These are phyloP conservation scores for Leucopsar rothschildi DNA, from an alignment of 2,113 vertebrate genomes.

Conservation along the genomic window DNA sequence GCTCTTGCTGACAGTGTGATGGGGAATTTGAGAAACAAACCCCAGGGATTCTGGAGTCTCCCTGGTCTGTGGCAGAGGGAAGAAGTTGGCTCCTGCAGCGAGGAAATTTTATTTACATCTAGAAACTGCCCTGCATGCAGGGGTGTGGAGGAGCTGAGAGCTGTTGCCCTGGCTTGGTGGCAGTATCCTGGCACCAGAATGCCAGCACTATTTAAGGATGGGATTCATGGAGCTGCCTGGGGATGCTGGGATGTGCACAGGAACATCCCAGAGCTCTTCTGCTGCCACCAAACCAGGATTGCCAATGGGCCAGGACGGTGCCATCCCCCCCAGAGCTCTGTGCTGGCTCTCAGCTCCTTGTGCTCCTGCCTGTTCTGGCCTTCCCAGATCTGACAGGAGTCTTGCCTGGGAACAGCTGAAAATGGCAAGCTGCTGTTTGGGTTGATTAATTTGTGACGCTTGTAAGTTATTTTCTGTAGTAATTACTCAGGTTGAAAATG, in stretches of 20 bases:
- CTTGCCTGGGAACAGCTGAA: neutral
- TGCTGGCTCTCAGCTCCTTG: accelerated
- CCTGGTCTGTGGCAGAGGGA: accelerated
- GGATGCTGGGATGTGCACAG: neutral
- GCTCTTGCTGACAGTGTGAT: accelerated
- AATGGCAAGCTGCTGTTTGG: neutral
- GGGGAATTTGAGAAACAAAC: neutral
- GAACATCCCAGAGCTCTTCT: neutral
- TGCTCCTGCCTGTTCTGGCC: too few species aligned
- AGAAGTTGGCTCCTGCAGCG: neutral
- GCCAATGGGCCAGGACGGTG: accelerated
- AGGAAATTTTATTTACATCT: neutral
- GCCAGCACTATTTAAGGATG: accelerated
- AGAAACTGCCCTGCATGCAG: neutral
- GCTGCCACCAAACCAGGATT: accelerated
- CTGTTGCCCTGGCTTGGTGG: neutral
- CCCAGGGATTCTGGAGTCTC: neutral
- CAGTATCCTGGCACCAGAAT: accelerated
- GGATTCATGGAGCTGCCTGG: neutral
- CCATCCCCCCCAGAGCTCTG: neutral
- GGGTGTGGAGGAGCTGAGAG: neutral
- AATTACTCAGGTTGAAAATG: neutral
- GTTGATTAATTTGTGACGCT: neutral
- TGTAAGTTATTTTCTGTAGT: neutral
- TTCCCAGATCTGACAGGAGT: neutral